Base-by-base conservation (phyloP, 2,888 invertebrate species). In the Ariolimax columbianus region DNA sequence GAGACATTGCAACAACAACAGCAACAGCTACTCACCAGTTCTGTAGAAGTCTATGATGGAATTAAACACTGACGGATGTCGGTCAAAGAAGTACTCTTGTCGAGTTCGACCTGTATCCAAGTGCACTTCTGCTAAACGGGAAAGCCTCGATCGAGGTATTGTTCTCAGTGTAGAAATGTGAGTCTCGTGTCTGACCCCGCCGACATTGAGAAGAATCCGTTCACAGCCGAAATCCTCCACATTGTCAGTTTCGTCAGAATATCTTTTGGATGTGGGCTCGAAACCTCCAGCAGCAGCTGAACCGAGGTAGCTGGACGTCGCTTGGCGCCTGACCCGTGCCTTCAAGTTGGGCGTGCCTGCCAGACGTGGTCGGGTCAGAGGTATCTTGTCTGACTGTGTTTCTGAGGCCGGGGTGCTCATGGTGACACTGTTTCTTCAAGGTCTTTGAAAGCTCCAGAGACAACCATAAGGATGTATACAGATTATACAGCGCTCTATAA, bases 41-140 rank as follows among this genome's bases (percentile, higher is more conserved):
- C 93, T 86, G 88, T 94, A 94, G 89, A 91, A 93, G 87, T 94
- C 93, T 79, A 94, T 93, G 70, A 94, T 91, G n/a, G 93, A 90
- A 86, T 91, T 92, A 85, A 94, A 94, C 38, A 93, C 93, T 26
- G 92, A 91, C 9, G 94, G 93, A 83, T 94, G 93, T 17, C 94
- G 87, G 89, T 94, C 93, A 85, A 93, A 94, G 90, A 93, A 94
- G 86, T 93, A 93, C 77, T 93, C 93, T 59, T 90, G 89, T 63
- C 88, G 89, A 47, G 88, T 89, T 19, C 85, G 72, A 26, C 87
- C 87, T 36, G 90, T 88, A 55, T 89, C 86, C 77, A 89, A 83
- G 85, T 93, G 93, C 47, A 89, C 84, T 77, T 91, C 91, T 30
- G 93, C 93, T 75, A 94, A 89, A 33, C 90, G 89, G n/a, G 91